These are phyloP conservation scores for Rhizomys pruinosus DNA, from an alignment of 2,113 vertebrate species.

Conservation along the genomic window DNA sequence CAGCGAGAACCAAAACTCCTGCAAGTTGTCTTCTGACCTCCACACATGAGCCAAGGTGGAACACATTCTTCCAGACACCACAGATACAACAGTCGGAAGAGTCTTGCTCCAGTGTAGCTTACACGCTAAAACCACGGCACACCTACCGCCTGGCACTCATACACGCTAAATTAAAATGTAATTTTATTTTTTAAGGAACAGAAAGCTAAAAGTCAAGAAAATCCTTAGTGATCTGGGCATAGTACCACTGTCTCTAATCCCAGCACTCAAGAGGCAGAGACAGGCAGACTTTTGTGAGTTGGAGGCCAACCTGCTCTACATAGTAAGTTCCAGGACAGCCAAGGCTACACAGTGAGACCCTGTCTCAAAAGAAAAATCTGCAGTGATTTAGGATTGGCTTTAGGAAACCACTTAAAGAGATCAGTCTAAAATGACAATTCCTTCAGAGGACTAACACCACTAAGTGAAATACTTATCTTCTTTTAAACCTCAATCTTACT, in stretches of 20 bases:
- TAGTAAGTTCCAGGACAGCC: too few relatives aligned
- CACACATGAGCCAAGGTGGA: too few relatives aligned
- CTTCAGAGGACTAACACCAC: not conserved
- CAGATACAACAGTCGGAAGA: too few relatives aligned
- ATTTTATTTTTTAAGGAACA: not conserved
- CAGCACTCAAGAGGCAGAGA: too few relatives aligned
- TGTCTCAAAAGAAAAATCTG: not conserved
- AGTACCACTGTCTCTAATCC: too few relatives aligned
- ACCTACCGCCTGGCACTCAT: too few relatives aligned
- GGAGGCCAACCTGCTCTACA: too few relatives aligned
- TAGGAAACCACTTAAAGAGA: not conserved
- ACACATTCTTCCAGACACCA: too few relatives aligned
- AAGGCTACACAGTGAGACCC: too few relatives aligned
- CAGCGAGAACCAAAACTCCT: not conserved
- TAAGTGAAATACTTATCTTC: slow-evolving; percentile 36
- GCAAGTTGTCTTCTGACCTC: not conserved
- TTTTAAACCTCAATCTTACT: not conserved
- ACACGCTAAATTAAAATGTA: not conserved
- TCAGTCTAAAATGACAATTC: not conserved
- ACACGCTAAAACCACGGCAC: too few relatives aligned
- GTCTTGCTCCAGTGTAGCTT: too few relatives aligned
- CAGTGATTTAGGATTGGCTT: slow-evolving; percentile 22
- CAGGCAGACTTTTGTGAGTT: too few relatives aligned
- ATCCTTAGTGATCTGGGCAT: not conserved
- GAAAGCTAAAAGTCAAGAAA: slow-evolving; percentile 30